Conservation (phyloP, 2,113 vertebrate genomes). For the Cepphus grylle region DNA sequence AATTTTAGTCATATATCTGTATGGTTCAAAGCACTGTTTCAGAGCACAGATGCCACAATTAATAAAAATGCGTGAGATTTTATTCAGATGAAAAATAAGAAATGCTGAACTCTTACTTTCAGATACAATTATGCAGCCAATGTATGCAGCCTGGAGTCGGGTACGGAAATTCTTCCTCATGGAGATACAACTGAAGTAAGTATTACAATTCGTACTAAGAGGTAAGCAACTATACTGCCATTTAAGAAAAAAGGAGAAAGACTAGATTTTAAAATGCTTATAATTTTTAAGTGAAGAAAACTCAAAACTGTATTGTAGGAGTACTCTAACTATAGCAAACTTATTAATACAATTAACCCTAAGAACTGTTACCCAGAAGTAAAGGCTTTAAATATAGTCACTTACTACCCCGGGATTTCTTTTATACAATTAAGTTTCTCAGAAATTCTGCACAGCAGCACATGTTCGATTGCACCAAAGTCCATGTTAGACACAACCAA, state of each 20-base stretch:
- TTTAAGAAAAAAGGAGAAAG: neutral
- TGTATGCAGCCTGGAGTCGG: slow-evolving; percentile 71
- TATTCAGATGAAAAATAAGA: neutral
- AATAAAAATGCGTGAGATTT: neutral
- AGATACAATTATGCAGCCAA: slow-evolving; percentile 74
- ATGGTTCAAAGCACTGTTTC: neutral
- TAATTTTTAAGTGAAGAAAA: neutral
- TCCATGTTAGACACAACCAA: neutral
- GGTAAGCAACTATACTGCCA: neutral
- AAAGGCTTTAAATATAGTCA: neutral
- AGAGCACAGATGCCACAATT: neutral
- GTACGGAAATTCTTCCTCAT: slow-evolving; percentile 72
- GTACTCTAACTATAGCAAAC: neutral
- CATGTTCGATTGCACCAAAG: neutral
- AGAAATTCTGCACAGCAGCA: neutral
- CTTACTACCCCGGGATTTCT: neutral
- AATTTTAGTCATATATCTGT: neutral
- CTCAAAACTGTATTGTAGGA: neutral
- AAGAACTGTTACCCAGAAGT: neutral
- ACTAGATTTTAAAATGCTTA: neutral
- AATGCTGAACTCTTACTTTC: neutral
- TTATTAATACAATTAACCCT: neutral
- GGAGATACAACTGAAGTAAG: slow-evolving; percentile 69
- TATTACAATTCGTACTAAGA: neutral
- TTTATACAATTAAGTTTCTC: neutral